Evolutionary conservation across 2,888 invertebrate genomes (phyloP), one percentile per base, ranked within the genome.

Genomic region (Notodonta dromedarius): DNA sequence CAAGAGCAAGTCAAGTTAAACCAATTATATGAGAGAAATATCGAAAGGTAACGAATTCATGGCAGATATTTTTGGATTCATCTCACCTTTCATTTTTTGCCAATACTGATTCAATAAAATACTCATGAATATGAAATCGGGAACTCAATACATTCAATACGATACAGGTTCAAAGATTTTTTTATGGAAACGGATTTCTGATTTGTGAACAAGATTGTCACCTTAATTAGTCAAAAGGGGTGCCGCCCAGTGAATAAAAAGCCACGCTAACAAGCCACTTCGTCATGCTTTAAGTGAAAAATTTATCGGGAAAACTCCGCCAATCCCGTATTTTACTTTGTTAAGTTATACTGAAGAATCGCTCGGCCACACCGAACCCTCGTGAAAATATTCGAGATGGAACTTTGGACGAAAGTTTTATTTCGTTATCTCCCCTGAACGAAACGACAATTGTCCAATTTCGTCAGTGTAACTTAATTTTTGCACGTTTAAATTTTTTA

Each of bases 1-100:
- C 76, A 78, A 68, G 74, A 77, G 78, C 74, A 68, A 76, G 79
- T 74, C 80, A 84, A 84, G 81, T 79, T 85, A 87, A 89, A 83
- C 73, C 78, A 87, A 89, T 90, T 87, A 87, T 76, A 76, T 63
- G 57, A 60, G 64, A 71, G 67, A 77, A 71, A 73, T 67, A 76
- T 66, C 66, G 69, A 71, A 71, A 71, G 62, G 63, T 60, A 70
- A 75, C 64, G 54, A 65, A 61, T 55, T 73, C 63, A 63, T 50
- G 44, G 67, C 62, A 62, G 60, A 62, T 66, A 65, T 66, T 70
- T 66, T 59, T 58, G 39, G 55, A 61, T 73, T 56, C 16, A 6
- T 11, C 9, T 40, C 5, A 13, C 14, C 64, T 54, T 57, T 58
- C 60, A 52, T 65, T 48, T 42, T 59, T 58, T 6, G n/a, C 14